Evolutionary conservation across 2,888 invertebrate genomes (phyloP).

Genomic region (Cataglyphis livida): DNA sequence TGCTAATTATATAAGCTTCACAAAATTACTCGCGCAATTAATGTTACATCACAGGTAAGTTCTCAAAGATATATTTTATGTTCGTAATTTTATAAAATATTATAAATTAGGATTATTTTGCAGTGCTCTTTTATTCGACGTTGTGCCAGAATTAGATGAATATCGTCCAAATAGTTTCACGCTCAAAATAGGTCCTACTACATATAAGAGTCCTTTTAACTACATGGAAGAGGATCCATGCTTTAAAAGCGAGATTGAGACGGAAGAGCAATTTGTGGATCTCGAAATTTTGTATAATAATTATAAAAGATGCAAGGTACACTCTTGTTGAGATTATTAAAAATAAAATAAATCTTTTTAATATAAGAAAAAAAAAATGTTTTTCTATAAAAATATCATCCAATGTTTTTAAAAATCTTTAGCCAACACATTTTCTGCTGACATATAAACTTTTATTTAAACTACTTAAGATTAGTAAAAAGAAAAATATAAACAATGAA

Average conservation of each 20-base stretch:
- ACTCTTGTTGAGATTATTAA: not conserved
- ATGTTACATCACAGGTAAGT: constrained; percentile 73
- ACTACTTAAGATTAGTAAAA: not conserved
- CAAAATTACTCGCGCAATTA: constrained; percentile 69
- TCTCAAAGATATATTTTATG: not conserved
- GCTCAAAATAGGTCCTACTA: constrained; percentile 74
- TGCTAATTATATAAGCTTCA: constrained; percentile 60
- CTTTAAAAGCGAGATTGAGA: constrained; percentile 37
- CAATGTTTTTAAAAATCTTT: not conserved
- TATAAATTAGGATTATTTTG: constrained; percentile 20
- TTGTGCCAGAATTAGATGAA: constrained; percentile 75
- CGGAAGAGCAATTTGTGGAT: constrained; percentile 62
- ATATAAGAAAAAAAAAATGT: not conserved
- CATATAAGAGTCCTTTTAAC: constrained; percentile 63
- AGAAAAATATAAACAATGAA: not conserved
- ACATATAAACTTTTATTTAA: not conserved
- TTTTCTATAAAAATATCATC: constrained; percentile 60
- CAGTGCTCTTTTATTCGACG: constrained; percentile 79
- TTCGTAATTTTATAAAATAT: constrained; percentile 6
- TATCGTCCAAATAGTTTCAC: constrained; percentile 65
- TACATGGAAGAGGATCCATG: constrained; percentile 60
- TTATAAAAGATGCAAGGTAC: constrained; percentile 76
- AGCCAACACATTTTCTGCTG: not conserved
- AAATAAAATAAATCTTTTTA: not conserved
- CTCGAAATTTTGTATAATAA: constrained; percentile 66